Conservation (phyloP, 2,888 invertebrate species). For the Acleris literana region DNA sequence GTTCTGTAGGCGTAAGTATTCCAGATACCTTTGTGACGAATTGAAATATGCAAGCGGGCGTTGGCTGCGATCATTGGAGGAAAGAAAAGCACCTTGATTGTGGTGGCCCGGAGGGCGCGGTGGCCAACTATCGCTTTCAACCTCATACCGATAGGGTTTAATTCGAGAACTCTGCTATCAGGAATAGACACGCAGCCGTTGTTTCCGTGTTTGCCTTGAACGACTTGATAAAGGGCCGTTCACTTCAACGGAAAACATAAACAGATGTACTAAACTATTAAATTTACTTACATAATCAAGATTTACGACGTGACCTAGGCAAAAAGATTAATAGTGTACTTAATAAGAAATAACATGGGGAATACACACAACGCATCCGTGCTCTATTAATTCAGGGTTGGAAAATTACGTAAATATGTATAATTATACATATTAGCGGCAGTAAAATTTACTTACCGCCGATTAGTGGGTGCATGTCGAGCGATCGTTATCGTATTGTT, state of each 20-base stretch:
- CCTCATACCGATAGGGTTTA: conserved; percentile 52
- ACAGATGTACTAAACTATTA: conserved; percentile 26
- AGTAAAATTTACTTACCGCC: no score
- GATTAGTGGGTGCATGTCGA: no score
- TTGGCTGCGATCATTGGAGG: conserved; percentile 54
- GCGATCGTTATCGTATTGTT: no score
- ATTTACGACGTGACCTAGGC: no score
- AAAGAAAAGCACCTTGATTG: conserved; percentile 60
- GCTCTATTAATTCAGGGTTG: no score
- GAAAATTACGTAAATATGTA: no score
- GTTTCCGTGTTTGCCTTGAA: conserved; percentile 73
- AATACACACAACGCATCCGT: no score
- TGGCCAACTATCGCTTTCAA: conserved; percentile 44
- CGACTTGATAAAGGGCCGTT: conserved; percentile 67
- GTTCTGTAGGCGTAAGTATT: conserved; percentile 65
- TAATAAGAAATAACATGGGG: no score
- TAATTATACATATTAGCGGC: no score
- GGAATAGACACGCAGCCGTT: conserved; percentile 41
- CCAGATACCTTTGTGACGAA: conserved; percentile 74
- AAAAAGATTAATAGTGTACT: no score
- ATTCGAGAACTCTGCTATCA: conserved; percentile 47
- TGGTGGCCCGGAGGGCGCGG: conserved; percentile 42
- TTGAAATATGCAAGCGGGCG: conserved; percentile 67
- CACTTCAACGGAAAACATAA: conserved; percentile 42
- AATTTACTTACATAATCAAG: background rate